Conservation (phyloP, 2,888 invertebrate species). For the Sclerodermus sp. region DNA sequence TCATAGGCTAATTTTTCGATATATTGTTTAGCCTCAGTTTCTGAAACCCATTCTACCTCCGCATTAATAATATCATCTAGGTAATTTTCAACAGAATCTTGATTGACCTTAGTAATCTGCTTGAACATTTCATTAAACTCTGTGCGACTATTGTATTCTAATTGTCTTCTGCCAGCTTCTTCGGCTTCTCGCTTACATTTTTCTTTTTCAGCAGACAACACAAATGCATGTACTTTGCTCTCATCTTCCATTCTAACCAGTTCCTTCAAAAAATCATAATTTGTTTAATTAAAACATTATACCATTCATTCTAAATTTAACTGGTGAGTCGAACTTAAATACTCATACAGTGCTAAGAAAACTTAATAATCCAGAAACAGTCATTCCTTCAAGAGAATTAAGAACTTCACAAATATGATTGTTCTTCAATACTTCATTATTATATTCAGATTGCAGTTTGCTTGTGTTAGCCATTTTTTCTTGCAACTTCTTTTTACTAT, state of each 20-base stretch:
- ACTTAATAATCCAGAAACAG: constrained; percentile 72
- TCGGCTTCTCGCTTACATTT: constrained; percentile 76
- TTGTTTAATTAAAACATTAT: background rate
- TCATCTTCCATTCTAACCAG: constrained; percentile 75
- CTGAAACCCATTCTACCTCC: constrained; percentile 65
- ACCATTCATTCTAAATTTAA: background rate
- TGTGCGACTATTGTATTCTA: constrained; percentile 70
- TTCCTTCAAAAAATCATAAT: constrained; percentile 63
- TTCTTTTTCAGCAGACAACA: constrained; percentile 76
- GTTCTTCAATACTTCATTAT: constrained; percentile 53
- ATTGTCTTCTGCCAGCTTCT: constrained; percentile 77
- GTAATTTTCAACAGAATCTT: constrained; percentile 66
- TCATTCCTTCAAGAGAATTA: constrained; percentile 71
- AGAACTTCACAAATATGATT: constrained; percentile 66
- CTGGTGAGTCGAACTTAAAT: background rate
- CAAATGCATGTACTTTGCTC: constrained; percentile 76
- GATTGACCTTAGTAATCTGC: constrained; percentile 66
- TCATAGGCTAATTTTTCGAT: constrained; percentile 62
- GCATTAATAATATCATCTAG: constrained; percentile 66
- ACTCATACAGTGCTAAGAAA: constrained; percentile 63
- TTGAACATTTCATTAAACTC: constrained; percentile 83
- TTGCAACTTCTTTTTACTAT: constrained; percentile 49
- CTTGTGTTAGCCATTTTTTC: constrained; percentile 38
- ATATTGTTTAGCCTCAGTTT: constrained; percentile 60
- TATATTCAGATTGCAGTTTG: constrained; percentile 23